phyloP scores from a whole-genome alignment of 2,888 invertebrate species.

The Pollenia labialis region DNA sequence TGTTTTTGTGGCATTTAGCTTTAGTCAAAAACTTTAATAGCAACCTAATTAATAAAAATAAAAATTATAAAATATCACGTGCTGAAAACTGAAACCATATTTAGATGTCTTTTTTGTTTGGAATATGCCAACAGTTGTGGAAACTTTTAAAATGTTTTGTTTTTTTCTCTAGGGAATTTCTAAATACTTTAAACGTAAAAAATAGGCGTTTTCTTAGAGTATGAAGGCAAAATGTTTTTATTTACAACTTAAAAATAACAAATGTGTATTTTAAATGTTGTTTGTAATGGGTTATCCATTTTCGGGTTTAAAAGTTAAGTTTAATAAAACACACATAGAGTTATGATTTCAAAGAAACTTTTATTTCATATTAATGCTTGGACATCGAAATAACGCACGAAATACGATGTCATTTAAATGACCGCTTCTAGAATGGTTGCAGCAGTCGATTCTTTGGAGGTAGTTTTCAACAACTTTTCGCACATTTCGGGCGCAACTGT shows the following conservation, averaged over 20 bases:
- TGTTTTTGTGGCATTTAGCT: slow-evolving; percentile 70
- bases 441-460: no score
- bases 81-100: slow-evolving; percentile 74
- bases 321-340: no score
- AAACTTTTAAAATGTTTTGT: slow-evolving; percentile 56
- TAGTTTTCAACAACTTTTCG: no score
- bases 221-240: slow-evolving; percentile 52
- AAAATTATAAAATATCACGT: slow-evolving; percentile 77
- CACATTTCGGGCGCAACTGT: no score
- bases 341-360: no score
- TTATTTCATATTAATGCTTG: no score
- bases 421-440: no score
- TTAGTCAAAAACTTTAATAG: slow-evolving; percentile 78
- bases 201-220: slow-evolving; percentile 61
- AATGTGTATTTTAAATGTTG: slow-evolving; percentile 52
- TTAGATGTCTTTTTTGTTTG: slow-evolving; percentile 62
- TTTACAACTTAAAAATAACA: slow-evolving; percentile 56
- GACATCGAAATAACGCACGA: no score
- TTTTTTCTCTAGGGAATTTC: slow-evolving; percentile 59
- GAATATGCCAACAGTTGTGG: slow-evolving; percentile 43
- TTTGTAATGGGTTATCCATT: not conserved
- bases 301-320: no score
- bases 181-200: slow-evolving; percentile 47
- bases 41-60: slow-evolving; percentile 82
- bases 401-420: no score